Conservation (phyloP, 2,888 invertebrate species). For the Gortyna flavago region DNA sequence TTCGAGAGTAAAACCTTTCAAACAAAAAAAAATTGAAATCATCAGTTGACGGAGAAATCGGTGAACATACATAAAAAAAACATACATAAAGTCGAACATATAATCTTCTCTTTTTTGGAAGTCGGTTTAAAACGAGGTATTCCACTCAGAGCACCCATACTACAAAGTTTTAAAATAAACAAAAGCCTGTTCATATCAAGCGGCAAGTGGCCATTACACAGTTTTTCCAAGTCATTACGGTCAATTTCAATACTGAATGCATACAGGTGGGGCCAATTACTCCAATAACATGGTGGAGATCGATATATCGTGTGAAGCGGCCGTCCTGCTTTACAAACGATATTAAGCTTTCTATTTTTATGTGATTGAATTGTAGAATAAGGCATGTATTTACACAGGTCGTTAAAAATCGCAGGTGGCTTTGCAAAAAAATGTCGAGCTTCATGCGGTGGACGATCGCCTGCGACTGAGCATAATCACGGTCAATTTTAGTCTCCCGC, state of each 20-base stretch:
- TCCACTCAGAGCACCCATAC: no score
- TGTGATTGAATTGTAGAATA: background rate
- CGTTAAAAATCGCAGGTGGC: background rate
- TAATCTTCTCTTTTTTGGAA: no score
- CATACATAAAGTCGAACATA: no score
- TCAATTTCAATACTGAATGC: conserved; percentile 27
- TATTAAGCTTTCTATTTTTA: background rate
- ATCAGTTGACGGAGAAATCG: no score
- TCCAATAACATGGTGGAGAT: conserved; percentile 24
- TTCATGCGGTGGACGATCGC: conserved; percentile 30
- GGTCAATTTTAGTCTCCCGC: conserved; percentile 66
- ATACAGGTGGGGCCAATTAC: conserved; percentile 36
- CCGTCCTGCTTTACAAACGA: conserved; percentile 7
- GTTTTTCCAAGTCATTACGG: conserved; percentile 5
- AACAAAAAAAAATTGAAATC: no score
- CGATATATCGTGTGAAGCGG: conserved; percentile 50
- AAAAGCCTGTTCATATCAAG: background rate
- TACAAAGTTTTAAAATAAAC: conserved; percentile 20
- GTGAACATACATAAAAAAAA: no score
- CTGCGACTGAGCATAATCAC: conserved; percentile 60
- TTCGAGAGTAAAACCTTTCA: no score
- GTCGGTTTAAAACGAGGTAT: no score
- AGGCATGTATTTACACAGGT: background rate
- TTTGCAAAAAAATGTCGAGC: background rate
- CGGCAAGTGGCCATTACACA: background rate